These are phyloP conservation scores for Subanguina moxae DNA, from an alignment of 1,140 invertebrate species.

Conservation along the genomic window DNA sequence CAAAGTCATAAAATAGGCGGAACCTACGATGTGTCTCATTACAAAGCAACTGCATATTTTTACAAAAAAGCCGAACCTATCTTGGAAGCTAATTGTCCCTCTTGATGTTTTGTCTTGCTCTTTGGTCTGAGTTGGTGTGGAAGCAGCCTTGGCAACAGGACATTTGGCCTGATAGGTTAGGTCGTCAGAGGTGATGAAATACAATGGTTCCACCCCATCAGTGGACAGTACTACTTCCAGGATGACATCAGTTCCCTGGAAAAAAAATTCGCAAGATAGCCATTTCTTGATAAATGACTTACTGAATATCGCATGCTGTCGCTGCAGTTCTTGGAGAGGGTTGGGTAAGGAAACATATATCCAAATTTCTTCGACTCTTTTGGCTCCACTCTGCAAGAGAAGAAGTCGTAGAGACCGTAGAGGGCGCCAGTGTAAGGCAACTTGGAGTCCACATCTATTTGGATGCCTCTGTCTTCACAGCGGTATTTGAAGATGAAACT, in stretches of 20 bases:
- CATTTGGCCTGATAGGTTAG: conserved; percentile 57
- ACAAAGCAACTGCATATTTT: no score
- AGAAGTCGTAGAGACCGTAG: conserved; percentile 59
- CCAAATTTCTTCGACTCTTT: conserved; percentile 51
- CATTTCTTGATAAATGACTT: conserved; percentile 6
- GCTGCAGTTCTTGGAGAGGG: conserved; percentile 49
- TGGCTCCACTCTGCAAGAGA: conserved; percentile 56
- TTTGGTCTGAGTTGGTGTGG: conserved; percentile 9
- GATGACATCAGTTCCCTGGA: conserved; percentile 54
- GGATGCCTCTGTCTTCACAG: conserved; percentile 50
- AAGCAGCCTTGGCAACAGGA: conserved; percentile 30
- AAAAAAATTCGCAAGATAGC: background rate
- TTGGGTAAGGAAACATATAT: conserved; percentile 56
- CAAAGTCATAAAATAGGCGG: no score
- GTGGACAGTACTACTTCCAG: conserved; percentile 58
- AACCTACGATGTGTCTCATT: no score
- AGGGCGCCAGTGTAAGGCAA: conserved; percentile 58
- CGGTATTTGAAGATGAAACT: conserved; percentile 52
- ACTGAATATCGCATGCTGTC: conserved; percentile 56
- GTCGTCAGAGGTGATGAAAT: conserved; percentile 59
- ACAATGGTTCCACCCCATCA: conserved; percentile 57
- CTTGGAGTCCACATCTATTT: conserved; percentile 44
- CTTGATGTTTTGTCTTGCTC: conserved; percentile 6
- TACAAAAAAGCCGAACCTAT: conserved; percentile 1
- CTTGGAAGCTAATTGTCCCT: background rate